Evolutionary conservation across 2,797 vertebrate species (phyloP).

Genomic region (Ataeniobius toweri): DNA sequence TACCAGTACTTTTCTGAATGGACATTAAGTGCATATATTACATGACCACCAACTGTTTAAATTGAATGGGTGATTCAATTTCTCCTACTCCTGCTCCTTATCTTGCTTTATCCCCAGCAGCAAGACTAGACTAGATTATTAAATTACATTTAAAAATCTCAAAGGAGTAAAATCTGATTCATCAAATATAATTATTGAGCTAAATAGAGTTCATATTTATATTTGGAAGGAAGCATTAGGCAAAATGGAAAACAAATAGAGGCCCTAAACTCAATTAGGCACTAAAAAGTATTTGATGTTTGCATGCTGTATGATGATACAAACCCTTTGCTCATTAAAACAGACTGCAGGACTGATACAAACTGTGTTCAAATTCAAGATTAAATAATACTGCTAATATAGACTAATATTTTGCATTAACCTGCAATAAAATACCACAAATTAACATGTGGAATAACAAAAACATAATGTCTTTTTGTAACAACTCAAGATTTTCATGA

Average conservation of each 20-base stretch:
- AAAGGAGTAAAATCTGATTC: constrained; percentile 62
- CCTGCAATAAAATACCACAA: constrained; percentile 4
- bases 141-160: constrained; percentile 72
- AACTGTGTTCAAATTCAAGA: constrained; percentile 5
- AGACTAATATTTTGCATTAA: neutral
- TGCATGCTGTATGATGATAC: constrained; percentile 3
- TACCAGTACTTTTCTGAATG: constrained; percentile 13
- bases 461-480: neutral
- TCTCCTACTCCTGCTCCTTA: constrained; percentile 19
- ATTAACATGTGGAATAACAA: constrained; percentile 2
- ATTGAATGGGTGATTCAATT: constrained; percentile 15
- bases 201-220: constrained; percentile 63
- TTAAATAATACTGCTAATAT: constrained; percentile 1
- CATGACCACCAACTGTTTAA: constrained; percentile 19
- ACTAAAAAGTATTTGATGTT: constrained; percentile 35
- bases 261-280: constrained; percentile 41
- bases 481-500: neutral
- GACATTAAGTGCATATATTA: constrained; percentile 16
- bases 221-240: constrained; percentile 43
- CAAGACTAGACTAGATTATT: constrained; percentile 44
- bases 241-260: constrained; percentile 39
- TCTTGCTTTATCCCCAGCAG: constrained; percentile 38
- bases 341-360: constrained; percentile 18
- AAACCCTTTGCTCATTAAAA: constrained; percentile 25
- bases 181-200: constrained; percentile 66